Conservation (phyloP, 2,888 invertebrate genomes). For the Sphaeridia pumilis region DNA sequence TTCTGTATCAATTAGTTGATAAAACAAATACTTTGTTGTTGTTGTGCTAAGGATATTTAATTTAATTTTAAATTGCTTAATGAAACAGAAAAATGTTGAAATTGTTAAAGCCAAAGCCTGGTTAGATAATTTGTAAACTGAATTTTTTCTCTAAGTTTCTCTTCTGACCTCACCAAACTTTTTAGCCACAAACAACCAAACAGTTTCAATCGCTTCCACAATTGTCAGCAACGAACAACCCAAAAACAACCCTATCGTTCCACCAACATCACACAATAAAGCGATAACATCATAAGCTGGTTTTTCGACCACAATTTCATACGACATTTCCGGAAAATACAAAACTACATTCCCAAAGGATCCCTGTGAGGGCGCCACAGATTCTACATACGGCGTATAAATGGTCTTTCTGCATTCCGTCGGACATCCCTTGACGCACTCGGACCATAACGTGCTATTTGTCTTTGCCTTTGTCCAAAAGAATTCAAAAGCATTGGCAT, state of each 20-base stretch:
- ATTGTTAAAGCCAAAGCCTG: too few species aligned
- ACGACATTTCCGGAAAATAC: slow-evolving; percentile 29
- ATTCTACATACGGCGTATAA: slow-evolving; percentile 25
- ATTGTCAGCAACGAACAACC: slow-evolving; percentile 22
- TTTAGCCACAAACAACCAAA: too few species aligned
- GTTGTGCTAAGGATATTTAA: too few species aligned
- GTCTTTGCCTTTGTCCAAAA: slow-evolving; percentile 12
- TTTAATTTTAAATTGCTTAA: too few species aligned
- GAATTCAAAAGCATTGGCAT: slow-evolving; percentile 11
- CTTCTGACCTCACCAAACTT: too few species aligned
- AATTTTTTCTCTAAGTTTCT: too few species aligned
- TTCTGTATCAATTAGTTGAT: too few species aligned
- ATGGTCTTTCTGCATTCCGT: slow-evolving; percentile 21
- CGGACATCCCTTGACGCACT: slow-evolving; percentile 18
- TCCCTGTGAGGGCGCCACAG: slow-evolving; percentile 19
- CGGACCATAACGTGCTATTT: slow-evolving; percentile 21
- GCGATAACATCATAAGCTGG: slow-evolving; percentile 24
- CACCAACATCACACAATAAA: slow-evolving; percentile 24
- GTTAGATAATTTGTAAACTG: too few species aligned
- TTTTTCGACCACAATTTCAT: slow-evolving; percentile 23
- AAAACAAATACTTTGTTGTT: too few species aligned
- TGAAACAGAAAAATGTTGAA: too few species aligned
- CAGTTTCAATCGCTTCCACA: slow-evolving; percentile 18
- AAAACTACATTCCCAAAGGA: slow-evolving; percentile 14
- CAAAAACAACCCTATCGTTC: slow-evolving; percentile 23